phyloP scores from a whole-genome alignment of 2,113 vertebrate species.

The Hypomesus transpacificus region DNA sequence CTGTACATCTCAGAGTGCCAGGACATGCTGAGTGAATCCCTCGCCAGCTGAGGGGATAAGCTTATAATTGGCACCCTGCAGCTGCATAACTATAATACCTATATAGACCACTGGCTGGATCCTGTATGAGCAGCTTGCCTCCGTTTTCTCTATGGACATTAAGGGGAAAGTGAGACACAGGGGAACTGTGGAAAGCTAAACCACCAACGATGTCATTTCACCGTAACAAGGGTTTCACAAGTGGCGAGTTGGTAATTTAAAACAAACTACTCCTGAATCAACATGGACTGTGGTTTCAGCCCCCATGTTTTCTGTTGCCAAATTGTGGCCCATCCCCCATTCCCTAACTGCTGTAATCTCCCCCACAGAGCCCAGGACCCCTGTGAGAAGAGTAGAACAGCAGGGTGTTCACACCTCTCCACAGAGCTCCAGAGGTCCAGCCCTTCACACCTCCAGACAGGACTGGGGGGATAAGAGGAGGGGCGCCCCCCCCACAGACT shows the following conservation, averaged over 20 bases:
- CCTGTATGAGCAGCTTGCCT: neutral
- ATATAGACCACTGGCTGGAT: neutral
- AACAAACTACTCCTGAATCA: constrained; percentile 26
- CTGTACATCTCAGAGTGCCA: constrained; percentile 29
- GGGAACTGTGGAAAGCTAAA: constrained; percentile 22
- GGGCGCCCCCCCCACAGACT: constrained; percentile 7
- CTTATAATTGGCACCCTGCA: neutral
- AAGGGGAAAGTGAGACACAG: neutral
- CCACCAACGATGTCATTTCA: constrained; percentile 20
- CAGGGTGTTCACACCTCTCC: constrained; percentile 62
- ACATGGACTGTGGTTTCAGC: constrained; percentile 19
- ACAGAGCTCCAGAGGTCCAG: constrained; percentile 55
- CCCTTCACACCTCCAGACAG: constrained; percentile 63
- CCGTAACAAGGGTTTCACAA: constrained; percentile 30
- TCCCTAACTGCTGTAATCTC: constrained; percentile 22
- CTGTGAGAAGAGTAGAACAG: constrained; percentile 53
- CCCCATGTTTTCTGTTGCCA: constrained; percentile 29
- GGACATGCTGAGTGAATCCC: neutral
- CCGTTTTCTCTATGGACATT: neutral
- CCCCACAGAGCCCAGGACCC: constrained; percentile 34
- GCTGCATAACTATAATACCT: too few relatives aligned
- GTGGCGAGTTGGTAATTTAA: constrained; percentile 34
- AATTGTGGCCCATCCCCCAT: constrained; percentile 32
- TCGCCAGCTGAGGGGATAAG: too few relatives aligned
- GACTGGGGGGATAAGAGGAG: constrained; percentile 28